Conservation (phyloP, 2,888 invertebrate species). For the Perithous albicinctus region DNA sequence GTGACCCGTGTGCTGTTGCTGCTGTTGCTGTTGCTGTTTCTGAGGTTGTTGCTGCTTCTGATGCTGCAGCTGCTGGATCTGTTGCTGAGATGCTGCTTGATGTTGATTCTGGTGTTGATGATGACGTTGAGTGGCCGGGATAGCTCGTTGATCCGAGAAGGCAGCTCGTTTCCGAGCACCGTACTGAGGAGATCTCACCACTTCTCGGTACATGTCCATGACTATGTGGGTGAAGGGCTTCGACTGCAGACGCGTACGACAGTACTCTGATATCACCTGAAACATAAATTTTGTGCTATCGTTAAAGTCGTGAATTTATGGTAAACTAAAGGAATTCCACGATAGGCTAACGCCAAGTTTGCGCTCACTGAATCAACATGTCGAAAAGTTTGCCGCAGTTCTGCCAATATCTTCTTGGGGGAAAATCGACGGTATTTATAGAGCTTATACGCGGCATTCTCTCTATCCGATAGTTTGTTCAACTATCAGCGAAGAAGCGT, state of each 20-base stretch:
- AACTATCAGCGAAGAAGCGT: background rate
- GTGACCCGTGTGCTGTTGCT: constrained; percentile 67
- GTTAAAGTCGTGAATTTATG: background rate
- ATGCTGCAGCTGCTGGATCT: constrained; percentile 60
- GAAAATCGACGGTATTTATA: constrained; percentile 42
- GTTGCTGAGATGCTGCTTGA: constrained; percentile 59
- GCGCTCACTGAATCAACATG: background rate
- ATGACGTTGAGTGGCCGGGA: constrained; percentile 55
- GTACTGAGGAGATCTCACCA: constrained; percentile 81
- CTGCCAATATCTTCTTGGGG: constrained; percentile 19
- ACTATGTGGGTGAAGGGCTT: constrained; percentile 88
- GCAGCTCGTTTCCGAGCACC: constrained; percentile 78
- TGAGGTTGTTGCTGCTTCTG: constrained; percentile 57
- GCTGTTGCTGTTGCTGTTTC: constrained; percentile 48
- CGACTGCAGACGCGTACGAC: constrained; percentile 86
- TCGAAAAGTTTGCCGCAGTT: constrained; percentile 24
- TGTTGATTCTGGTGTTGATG: constrained; percentile 66
- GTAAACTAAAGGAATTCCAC: background rate
- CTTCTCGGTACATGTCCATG: constrained; percentile 87
- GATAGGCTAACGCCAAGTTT: background rate
- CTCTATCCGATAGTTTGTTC: constrained; percentile 18
- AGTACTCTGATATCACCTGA: constrained; percentile 87
- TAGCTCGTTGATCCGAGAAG: constrained; percentile 66
- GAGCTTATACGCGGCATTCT: background rate
- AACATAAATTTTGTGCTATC: constrained; percentile 68